These are phyloP conservation scores for Microctenopoma stevenorrisi DNA, from an alignment of 2,797 vertebrate genomes.

Conservation along the genomic window DNA sequence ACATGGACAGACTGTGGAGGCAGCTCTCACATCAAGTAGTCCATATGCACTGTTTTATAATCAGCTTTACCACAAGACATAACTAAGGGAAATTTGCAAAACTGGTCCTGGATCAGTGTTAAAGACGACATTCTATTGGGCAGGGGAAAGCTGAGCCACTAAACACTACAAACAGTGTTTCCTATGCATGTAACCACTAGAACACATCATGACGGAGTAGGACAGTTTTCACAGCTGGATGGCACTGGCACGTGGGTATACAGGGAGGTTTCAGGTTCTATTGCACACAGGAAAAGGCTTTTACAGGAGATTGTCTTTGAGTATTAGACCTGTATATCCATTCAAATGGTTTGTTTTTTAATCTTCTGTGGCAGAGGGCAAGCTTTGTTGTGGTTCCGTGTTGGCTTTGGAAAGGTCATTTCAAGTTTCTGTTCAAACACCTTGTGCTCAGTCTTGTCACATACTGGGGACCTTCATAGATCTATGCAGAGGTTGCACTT, in stretches of 20 bases:
- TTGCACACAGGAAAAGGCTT: too few species aligned
- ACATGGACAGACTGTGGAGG: slow-evolving; percentile 36
- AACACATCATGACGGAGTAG: slow-evolving; percentile 13
- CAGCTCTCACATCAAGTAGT: slow-evolving; percentile 8
- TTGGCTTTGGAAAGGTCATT: too few species aligned
- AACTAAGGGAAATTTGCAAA: not conserved
- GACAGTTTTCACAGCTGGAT: slow-evolving; percentile 26
- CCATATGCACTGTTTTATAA: slow-evolving; percentile 9
- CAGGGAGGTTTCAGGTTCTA: slow-evolving; percentile 19
- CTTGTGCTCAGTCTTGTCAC: too few species aligned
- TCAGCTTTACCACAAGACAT: slow-evolving; percentile 19
- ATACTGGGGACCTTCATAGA: too few species aligned
- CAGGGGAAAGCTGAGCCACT: slow-evolving; percentile 17
- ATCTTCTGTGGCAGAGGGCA: too few species aligned
- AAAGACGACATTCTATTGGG: slow-evolving; percentile 15
- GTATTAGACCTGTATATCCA: too few species aligned
- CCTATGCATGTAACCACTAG: slow-evolving; percentile 16
- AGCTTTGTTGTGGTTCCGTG: too few species aligned
- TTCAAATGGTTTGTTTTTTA: too few species aligned
- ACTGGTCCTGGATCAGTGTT: slow-evolving; percentile 30
- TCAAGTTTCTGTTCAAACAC: too few species aligned
- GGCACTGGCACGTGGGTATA: slow-evolving; percentile 35
- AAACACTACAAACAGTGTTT: slow-evolving; percentile 19
- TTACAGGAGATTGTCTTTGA: too few species aligned
- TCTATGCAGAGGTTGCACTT: too few species aligned